Evolutionary conservation across 2,797 vertebrate genomes (phyloP), one percentile per base, ranked within the genome.

Genomic region (Gymnothorax javanicus): DNA sequence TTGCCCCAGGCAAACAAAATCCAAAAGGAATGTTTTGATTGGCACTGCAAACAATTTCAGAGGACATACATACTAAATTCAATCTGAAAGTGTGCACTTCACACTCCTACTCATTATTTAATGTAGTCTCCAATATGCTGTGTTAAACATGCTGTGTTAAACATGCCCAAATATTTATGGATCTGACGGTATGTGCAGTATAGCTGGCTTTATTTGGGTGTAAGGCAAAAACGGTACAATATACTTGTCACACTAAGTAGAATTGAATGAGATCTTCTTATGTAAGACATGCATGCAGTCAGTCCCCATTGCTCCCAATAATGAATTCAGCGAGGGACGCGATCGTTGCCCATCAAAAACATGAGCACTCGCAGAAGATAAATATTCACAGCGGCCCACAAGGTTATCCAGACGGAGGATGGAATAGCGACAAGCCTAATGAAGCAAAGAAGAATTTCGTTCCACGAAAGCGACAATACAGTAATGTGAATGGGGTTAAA

Each of bases 341-440:
- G 9, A 43, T 33, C 27, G 4, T 11, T 75, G 71, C 15, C 1
- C 71, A 75, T 67, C 7, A 25, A 23, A 5, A 23, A 23, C 1
- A 25, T 33, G n/a, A 71, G 12, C 33, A 27, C 27, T 15, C 8
- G 9, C 71, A 75, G 13, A 33, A 3, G 33, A 13, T 13, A 75
- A 94, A 95, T 94, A 95, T 95, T 92, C 92, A 93, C 92, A 89
- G 85, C n/a, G 91, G 91, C 92, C 92, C 92, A 93, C 93, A 93
- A 50, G 92, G 92, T 92, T 91, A 91, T 89, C 88, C 85, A 85
- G 87, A 95, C 95, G 93, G 96, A 96, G 96, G 94, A 92, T 91
- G 94, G 96, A 95, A 95, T 96, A 95, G 94, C 95, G 96, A 95
- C 95, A 96, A 96, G 95, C 95, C 94, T 95, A 95, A 96, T 96